Evolutionary conservation across 2,888 invertebrate species (phyloP), one percentile per base, ranked within the genome.

Genomic region (Papilio elwesi): DNA sequence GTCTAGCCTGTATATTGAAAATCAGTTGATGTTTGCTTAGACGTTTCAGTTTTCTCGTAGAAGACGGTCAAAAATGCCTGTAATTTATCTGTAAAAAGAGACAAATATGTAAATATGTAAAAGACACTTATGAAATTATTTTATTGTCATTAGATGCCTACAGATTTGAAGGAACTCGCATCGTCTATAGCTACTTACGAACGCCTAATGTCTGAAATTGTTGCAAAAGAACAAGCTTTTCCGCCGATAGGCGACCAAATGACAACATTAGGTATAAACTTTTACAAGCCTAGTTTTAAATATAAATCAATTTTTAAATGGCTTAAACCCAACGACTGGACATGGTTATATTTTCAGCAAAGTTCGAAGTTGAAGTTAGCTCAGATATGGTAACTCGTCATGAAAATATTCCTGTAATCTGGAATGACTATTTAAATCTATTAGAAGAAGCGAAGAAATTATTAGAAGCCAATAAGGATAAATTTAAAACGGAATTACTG

Each of bases 171-270:
- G 75, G 97, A 97, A 82, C 95, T 98, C 79, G 95, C 96, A 73
- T 88, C 94, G 47, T 94, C 96, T 16, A 95, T 97, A 70, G 92
- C 94, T 38, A 94, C 96, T 7, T 97, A 96, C 84, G 96, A 97
- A 70, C 94, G 94, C 48, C 92, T 98, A 55, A 89, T 95, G 53
- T 87, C 89, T 26, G 97, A 98, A 82, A 90, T 96, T 68, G 86
- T 94, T 0, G 78, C 82, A 0, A 95, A 96, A 72, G 96, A 97
- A 85, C 93, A 92, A 66, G 95, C 95, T 75, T 98, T 98, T 85
- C 96, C 96, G 0, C 95, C 95, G 7, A 96, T 98, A 74, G 90
- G 95, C 67, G 97, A 97, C 70, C 95, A 97, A 84, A 97, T 97
- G 91, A 90, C 90, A 49, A 95, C 96, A 26, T 87, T 97, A 71